Conservation (phyloP, 2,797 vertebrate genomes). For the Euthynnus affinis region DNA sequence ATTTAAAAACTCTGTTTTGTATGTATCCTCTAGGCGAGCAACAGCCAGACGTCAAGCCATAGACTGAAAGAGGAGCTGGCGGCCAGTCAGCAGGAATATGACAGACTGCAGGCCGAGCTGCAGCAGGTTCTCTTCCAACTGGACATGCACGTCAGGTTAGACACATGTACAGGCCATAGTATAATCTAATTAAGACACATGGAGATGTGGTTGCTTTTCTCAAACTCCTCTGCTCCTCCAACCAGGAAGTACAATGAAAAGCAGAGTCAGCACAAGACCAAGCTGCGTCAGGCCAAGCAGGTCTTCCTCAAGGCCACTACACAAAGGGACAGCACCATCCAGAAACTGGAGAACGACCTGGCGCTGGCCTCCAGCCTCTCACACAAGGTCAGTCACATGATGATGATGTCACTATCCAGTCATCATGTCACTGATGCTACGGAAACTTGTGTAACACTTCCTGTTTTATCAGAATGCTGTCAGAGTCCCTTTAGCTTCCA, state of each 20-base stretch:
- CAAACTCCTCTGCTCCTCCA: slow-evolving; percentile 1
- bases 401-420: neutral
- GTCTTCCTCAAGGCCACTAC: slow-evolving; percentile 86
- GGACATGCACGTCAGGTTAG: slow-evolving; percentile 89
- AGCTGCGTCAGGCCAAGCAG: slow-evolving; percentile 91
- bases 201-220: neutral
- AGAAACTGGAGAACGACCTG: slow-evolving; percentile 91
- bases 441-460: too few species aligned
- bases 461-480: neutral
- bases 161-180: neutral
- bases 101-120: slow-evolving; percentile 88
- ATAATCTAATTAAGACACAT: neutral
- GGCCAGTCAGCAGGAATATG: slow-evolving; percentile 88
- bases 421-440: neutral
- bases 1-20: neutral
- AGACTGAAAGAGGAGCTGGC: slow-evolving; percentile 87
- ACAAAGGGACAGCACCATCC: slow-evolving; percentile 88
- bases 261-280: slow-evolving; percentile 89
- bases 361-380: slow-evolving; percentile 85
- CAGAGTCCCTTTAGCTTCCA: neutral
- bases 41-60: slow-evolving; percentile 78
- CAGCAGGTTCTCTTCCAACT: slow-evolving; percentile 89
- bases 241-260: slow-evolving; percentile 92
- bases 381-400: slow-evolving; percentile 85
- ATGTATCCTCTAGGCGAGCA: slow-evolving; percentile 66